A percentile compares a stretch with the other conserved stretches of the same genome.
These are phyloP conservation scores for Notospermus geniculatus DNA, from an alignment of 1,140 invertebrate species.

Conservation along the genomic window DNA sequence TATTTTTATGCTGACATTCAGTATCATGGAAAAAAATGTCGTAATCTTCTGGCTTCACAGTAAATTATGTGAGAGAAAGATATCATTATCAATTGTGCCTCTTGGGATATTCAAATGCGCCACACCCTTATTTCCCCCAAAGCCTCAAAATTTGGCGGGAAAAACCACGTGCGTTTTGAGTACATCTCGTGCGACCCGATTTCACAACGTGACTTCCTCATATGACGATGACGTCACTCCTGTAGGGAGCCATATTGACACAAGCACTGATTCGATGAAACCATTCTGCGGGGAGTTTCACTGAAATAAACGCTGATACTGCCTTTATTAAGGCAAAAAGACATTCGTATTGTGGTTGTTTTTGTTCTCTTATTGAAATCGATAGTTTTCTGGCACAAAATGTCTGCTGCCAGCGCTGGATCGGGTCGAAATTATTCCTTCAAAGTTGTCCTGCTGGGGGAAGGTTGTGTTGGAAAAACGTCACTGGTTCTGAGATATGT, in stretches of 20 bases:
- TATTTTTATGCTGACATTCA: no score
- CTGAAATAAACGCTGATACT: background rate
- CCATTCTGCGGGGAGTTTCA: background rate
- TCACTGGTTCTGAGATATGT: slow-evolving; percentile 92
- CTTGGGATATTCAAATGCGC: no score
- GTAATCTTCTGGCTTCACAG: no score
- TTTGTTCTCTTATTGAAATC: background rate
- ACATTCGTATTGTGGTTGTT: background rate
- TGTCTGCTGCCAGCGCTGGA: slow-evolving; percentile 13
- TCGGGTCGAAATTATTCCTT: slow-evolving; percentile 61
- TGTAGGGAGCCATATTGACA: slow-evolving; percentile 1
- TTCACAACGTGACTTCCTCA: slow-evolving; percentile 9
- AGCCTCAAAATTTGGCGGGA: no score
- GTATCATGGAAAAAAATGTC: no score
- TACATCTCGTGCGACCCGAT: no score
- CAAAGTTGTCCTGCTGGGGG: slow-evolving; percentile 95
- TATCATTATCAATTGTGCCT: no score
- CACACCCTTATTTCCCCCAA: no score
- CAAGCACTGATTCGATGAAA: background rate
- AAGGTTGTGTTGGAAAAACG: slow-evolving; percentile 98
- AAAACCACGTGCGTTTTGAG: no score
- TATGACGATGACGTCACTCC: slow-evolving; percentile 8
- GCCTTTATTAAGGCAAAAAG: background rate
- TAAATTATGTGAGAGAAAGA: no score
- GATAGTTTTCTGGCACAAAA: background rate